Conservation (phyloP, 2,888 invertebrate genomes). For the Halocaridina rubra region DNA sequence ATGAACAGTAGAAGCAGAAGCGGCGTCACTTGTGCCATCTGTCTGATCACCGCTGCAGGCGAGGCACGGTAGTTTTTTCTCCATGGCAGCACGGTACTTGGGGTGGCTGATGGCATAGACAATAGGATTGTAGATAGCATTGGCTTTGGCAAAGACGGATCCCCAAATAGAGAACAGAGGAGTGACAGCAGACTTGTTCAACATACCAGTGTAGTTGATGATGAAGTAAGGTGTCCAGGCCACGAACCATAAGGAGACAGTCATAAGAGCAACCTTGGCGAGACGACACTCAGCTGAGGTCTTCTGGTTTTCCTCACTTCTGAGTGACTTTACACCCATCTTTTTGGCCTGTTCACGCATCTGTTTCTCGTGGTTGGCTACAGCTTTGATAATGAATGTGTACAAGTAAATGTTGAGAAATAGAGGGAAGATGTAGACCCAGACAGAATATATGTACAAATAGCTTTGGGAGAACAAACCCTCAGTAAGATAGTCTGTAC, state of each 20-base stretch:
- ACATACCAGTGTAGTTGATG: conserved; percentile 66
- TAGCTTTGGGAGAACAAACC: conserved; percentile 62
- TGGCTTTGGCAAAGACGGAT: conserved; percentile 70
- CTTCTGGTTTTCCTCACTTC: conserved; percentile 56
- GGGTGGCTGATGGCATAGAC: conserved; percentile 66
- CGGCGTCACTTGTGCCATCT: background rate
- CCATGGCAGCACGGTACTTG: conserved; percentile 63
- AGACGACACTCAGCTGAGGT: conserved; percentile 63
- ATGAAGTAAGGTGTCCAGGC: conserved; percentile 67
- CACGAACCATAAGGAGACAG: conserved; percentile 64
- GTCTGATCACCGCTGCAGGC: conserved; percentile 19
- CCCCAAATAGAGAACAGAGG: conserved; percentile 65
- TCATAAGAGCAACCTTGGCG: conserved; percentile 64
- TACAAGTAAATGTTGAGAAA: conserved; percentile 68
- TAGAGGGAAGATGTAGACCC: conserved; percentile 65
- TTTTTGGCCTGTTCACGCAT: conserved; percentile 66
- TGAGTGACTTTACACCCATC: conserved; percentile 60
- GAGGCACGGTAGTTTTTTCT: conserved; percentile 60
- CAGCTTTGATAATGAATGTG: conserved; percentile 67
- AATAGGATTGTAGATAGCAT: conserved; percentile 67
- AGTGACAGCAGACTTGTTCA: conserved; percentile 64
- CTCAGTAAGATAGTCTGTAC: conserved; percentile 67
- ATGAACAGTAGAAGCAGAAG: background rate
- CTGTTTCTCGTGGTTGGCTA: conserved; percentile 64
- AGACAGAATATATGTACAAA: conserved; percentile 63